Evolutionary conservation across 1,140 invertebrate species (phyloP), one percentile per base, ranked within the genome.

Genomic region (Tetramorium alpestre): DNA sequence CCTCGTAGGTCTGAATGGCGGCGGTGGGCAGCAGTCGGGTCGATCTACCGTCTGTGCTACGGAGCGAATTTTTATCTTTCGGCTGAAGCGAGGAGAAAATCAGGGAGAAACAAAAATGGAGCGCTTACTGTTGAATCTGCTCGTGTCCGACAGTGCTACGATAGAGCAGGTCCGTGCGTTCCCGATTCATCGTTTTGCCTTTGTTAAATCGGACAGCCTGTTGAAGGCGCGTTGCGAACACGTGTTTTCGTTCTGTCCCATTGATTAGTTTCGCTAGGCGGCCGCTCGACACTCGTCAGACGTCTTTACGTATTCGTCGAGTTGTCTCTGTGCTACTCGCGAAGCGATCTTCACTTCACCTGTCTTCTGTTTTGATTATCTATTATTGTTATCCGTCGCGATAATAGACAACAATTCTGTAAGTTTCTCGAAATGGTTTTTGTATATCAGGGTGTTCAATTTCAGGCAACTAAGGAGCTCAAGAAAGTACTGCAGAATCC

Each of bases 401-500:
- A 8, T 67, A 25, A 58, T 44, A 18, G 13, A 4, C 54, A 22
- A 41, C 13, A 13, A 11, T 38, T 2, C 13, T 58, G 73, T 16
- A 11, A 28, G 25, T 58, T 3, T 16, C 10, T 28, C 25, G 51
- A 44, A 78, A 58, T 33, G 28, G 5, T 82, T 51, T 11, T 13
- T 6, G 18, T 10, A n/a, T 54, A 54, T 88, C n/a, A 11, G 77
- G 58, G 75, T 86, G 56, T 89, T 10, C 49, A 69, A 86, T 88
- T 90, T 86, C 72, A 97, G 97, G 97, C 96, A 11, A 97, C 97
- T 0, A 94, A 93, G 86, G 96, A 97, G 90, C 94, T 97, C 8
- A 95, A 95, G 65, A 96, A 97, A 89, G 96, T 96, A 33, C 96
- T 97, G 51, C 97, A 97, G 90, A 96, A 96, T 70, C 96, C 97